Evolutionary conservation across 2,888 invertebrate species (phyloP), one percentile per base, ranked within the genome.

Genomic region (Parochlus steinenii): DNA sequence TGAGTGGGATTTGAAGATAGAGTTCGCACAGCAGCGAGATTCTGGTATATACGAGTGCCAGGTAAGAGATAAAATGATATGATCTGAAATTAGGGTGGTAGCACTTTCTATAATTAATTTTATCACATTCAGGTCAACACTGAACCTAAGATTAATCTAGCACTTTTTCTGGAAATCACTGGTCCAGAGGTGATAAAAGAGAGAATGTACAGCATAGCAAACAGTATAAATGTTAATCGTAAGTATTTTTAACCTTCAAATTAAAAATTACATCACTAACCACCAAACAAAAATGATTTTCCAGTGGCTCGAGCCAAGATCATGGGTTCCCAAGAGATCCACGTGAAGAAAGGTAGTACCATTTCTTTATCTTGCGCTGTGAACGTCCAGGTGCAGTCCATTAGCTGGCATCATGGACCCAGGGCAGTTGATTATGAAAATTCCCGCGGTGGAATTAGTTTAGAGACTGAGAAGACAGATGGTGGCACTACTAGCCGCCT

Each of bases 281-380:
- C 25, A 63, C 38, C 64, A 71, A n/a, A 25, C 11, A 22, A 22
- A 22, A 7, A 22, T 38, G 6, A 31, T 33, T 6, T 44, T 47
- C 26, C 71, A 86, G 85, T 83, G 50, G 85, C 85, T 22, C 80
- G 82, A 51, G 86, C 86, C 29, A 74, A 73, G 55, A 86, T 86
- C 53, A 71, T 76, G 56, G 83, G 85, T 41, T 79, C 83, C 29
- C 74, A 79, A 47, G 86, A 86, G 50, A 81, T 85, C 46, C 83
- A 80, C 61, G 86, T 86, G 51, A 85, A 83, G 64, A 79, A 79
- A 55, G 86, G 86, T 48, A 85, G 85, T 57, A 86, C 85, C 45
- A 86, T 86, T 64, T 83, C 83, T 46, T 64, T 86, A 53, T 82
- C 83, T 39, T 86, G 86, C 58, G 76, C 81, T 33, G 82, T 86